phyloP scores from a whole-genome alignment of 2,113 vertebrate genomes.

The Psittacara wagleri region DNA sequence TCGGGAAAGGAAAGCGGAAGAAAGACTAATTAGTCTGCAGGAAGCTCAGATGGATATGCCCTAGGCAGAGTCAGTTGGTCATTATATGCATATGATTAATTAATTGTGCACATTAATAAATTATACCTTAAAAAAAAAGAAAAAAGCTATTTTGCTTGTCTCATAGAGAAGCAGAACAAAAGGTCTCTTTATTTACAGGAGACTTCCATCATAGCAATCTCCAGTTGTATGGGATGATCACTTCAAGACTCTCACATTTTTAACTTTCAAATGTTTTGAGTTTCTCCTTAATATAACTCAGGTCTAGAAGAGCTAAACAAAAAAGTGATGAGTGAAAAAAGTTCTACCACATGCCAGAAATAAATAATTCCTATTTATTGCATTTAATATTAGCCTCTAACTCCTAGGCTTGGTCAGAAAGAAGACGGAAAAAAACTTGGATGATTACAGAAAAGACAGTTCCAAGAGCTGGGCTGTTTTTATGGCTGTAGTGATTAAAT shows the following conservation, averaged over 20 bases:
- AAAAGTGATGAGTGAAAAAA: neutral
- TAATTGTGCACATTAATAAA: neutral
- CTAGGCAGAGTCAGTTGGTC: neutral
- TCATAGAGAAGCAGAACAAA: neutral
- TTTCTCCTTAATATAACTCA: neutral
- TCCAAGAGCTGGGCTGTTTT: neutral
- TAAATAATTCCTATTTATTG: neutral
- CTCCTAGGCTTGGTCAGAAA: neutral
- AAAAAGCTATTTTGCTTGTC: too few relatives aligned
- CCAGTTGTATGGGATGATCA: neutral
- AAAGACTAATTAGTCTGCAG: neutral
- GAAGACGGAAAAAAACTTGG: neutral
- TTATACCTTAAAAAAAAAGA: neutral
- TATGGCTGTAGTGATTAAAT: rapidly evolving
- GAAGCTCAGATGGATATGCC: neutral
- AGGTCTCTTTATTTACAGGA: neutral
- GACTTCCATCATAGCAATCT: neutral
- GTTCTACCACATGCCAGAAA: neutral
- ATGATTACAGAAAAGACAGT: neutral
- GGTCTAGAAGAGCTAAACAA: neutral
- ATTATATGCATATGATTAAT: neutral
- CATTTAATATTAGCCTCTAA: neutral
- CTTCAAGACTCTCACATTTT: neutral
- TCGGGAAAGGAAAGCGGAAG: neutral
- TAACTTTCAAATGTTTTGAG: neutral